Evolutionary conservation across 2,888 invertebrate genomes (phyloP), one percentile per base, ranked within the genome.

Genomic region (Dolichomitus sp.): DNA sequence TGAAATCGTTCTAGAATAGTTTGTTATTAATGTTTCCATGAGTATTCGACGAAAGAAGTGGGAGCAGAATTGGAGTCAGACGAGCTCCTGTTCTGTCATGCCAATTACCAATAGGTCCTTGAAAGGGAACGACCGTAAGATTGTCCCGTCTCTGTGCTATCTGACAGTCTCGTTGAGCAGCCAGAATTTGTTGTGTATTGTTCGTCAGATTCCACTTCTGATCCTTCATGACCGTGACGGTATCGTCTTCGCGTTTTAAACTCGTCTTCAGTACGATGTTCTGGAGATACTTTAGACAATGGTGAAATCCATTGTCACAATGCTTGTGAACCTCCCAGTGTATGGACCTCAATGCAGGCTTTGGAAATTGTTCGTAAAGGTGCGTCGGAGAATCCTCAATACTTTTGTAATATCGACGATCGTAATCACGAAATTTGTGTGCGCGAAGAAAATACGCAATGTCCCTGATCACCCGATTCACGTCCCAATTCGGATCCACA

Each of bases 401-500:
- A 5, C 84, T 87, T 74, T 91, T 88, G 87, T 94, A 94, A 89
- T 94, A 94, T 84, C 95, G 93, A 74, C 95, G 94, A 91, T 96
- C 96, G 92, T 95, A 96, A 88, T 96, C 96, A 87, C 95, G 95
- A 89, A 96, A 96, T 93, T 96, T 96, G 88, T 96, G 95, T 48
- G 95, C 94, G 63, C 96, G 93, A 79, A 96, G 92, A 88, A 95
- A 96, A 91, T 95, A 96, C 0, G 95, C 96, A 57, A 96, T 94
- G 86, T 96, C 95, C 86, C 94, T 94, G 73, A 96, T 89, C 6
- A 95, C 95, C 42, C 92, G 93, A 72, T 92, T 92, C n/a, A 94
- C 88, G 73, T 91, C 87, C 89, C 89, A 89, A 63, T 61, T 84
- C 2, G 81, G 70, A 72, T 90, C 89, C 12, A 23, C 33, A 14